Percentiles rank a stretch among this genome's conserved stretches.
These are phyloP conservation scores for Ciconia maguari DNA, from an alignment of 2,113 vertebrate species.

Conservation along the genomic window DNA sequence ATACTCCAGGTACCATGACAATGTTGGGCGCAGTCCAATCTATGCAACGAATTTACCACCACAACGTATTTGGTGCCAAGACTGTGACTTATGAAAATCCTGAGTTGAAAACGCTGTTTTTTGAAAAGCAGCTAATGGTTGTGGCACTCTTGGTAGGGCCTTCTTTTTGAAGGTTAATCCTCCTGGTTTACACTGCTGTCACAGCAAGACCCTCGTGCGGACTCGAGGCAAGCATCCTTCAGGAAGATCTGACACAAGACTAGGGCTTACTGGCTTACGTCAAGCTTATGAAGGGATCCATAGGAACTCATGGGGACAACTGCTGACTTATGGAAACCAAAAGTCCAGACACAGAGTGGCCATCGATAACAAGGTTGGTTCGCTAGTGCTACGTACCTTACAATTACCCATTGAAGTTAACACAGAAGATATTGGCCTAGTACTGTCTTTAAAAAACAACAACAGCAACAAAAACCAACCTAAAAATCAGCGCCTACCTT, in stretches of 20 bases:
- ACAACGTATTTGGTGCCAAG: not conserved
- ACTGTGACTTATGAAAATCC: not conserved
- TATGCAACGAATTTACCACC: not conserved
- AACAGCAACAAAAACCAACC: too few species aligned
- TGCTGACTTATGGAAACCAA: accelerated
- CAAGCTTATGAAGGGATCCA: not conserved
- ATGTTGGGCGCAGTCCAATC: not conserved
- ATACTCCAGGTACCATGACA: not conserved
- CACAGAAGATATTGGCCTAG: not conserved
- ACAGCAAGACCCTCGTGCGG: not conserved
- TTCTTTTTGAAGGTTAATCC: not conserved
- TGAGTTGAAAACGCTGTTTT: not conserved
- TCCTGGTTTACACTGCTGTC: not conserved
- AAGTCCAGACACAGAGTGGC: not conserved
- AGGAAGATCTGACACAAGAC: not conserved
- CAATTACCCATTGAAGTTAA: not conserved
- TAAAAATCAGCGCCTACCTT: not conserved
- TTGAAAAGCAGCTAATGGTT: not conserved
- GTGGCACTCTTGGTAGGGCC: not conserved
- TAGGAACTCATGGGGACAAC: not conserved
- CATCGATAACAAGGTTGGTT: not conserved
- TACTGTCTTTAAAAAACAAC: not conserved
- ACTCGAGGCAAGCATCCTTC: not conserved
- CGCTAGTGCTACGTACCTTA: not conserved
- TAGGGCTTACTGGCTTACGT: not conserved